A percentile compares a stretch with the other conserved stretches of the same genome.
These are phyloP conservation scores for Trissolcus basalis DNA, from an alignment of 1,140 invertebrate species.

Conservation along the genomic window DNA sequence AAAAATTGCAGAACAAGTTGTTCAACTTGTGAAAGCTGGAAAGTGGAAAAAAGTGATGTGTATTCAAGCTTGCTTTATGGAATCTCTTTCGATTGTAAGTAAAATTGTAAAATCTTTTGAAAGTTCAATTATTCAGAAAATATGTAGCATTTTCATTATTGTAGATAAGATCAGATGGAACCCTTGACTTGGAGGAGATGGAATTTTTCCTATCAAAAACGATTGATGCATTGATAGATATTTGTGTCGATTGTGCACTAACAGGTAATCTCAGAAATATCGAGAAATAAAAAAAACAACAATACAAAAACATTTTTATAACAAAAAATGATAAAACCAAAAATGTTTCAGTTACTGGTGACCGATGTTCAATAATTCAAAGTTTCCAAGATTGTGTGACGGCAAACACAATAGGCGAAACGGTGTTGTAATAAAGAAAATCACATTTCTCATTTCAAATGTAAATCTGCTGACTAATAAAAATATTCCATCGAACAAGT, in stretches of 20 bases:
- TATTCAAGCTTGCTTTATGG: slow-evolving; percentile 1
- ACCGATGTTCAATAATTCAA: neutral
- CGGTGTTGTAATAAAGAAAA: neutral
- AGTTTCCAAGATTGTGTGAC: slow-evolving; percentile 1
- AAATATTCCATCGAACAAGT: no score
- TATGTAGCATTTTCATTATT: neutral
- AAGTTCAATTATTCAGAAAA: neutral
- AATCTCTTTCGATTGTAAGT: slow-evolving; percentile 5
- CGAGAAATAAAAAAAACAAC: no score
- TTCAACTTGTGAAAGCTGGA: neutral
- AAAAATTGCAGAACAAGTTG: neutral
- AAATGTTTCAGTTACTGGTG: neutral
- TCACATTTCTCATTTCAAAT: neutral
- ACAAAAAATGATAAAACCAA: neutral
- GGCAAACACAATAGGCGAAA: slow-evolving; percentile 1
- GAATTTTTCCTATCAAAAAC: slow-evolving; percentile 1
- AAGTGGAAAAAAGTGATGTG: slow-evolving; percentile 9
- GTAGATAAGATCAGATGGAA: neutral
- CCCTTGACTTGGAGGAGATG: slow-evolving; percentile 3
- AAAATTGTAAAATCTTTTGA: neutral
- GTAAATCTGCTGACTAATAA: no score
- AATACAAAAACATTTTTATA: no score
- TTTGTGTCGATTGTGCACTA: slow-evolving; percentile 9
- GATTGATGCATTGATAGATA: neutral
- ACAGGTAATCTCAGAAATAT: neutral